Base-by-base conservation (phyloP, 2,888 invertebrate species). In the Pomacea canaliculata region DNA sequence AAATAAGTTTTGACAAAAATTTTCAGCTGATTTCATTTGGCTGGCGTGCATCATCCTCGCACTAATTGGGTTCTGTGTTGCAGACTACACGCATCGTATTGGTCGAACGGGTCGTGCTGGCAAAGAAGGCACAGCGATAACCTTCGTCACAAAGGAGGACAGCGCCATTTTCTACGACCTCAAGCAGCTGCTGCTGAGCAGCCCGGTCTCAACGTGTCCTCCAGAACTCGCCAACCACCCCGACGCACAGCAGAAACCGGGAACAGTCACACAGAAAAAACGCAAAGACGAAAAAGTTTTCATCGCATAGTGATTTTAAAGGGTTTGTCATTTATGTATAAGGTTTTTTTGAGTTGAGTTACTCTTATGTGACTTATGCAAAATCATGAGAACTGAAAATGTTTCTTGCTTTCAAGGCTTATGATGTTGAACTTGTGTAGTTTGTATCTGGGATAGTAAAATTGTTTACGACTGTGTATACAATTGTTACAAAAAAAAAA, bases 51-150 rank as follows among this genome's bases (percentile, higher is more conserved):
- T 37, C 37, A 37, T 37, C 4, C 37, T 37, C 37, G 37, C 37
- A 5, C 37, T 37, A 37, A 37, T 37, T 37, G 37, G 37, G 37
- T 68, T 60, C 69, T 71, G 60, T 70, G 18, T 85, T 97, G 0
- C 97, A 98, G 91, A 92, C 84, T 92, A 93, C 88, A 92, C 92
- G 23, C 92, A 92, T 94, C 95, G 99, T 93, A 99, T 99, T 89
- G 99, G 99, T 91, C 95, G 99, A 93, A 99, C 98, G 0, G 99
- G 99, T 87, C 96, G 99, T 92, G 99, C 99, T 0, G 99, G 99
- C 71, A 99, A 99, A 92, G 95, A 95, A 85, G 99, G 99, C 92
- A 94, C 96, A 85, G 98, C 99, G 27, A 95, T 99, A 82, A 96
- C 97, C 19, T 99, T 99, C 92, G 94, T 97, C 73, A 99, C 99